phyloP scores from a whole-genome alignment of 1,140 invertebrate genomes.

The Zaprionus inermis region DNA sequence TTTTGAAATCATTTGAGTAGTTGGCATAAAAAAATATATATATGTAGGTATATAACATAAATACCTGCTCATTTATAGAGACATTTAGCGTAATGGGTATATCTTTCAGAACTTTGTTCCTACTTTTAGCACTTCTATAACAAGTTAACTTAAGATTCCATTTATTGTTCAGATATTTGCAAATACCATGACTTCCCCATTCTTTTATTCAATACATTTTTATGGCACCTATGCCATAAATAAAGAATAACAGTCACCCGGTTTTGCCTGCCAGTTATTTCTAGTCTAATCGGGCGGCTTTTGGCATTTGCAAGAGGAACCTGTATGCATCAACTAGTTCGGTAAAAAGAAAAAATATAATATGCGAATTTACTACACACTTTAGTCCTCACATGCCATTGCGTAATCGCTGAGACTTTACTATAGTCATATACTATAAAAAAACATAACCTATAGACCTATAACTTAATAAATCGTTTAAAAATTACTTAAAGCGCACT shows the following conservation, averaged over 20 bases:
- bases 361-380: slow-evolving; percentile 65
- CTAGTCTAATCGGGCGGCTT: background rate
- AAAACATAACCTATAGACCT: background rate
- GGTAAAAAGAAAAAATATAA: slow-evolving; percentile 28
- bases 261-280: background rate
- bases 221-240: background rate
- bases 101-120: background rate
- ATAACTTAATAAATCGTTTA: slow-evolving; percentile 4
- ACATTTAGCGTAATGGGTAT: slow-evolving; percentile 12
- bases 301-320: slow-evolving; percentile 36
- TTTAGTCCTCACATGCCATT: slow-evolving; percentile 29
- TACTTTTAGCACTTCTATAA: background rate
- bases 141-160: background rate
- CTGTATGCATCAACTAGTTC: slow-evolving; percentile 18
- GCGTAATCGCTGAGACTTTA: slow-evolving; percentile 40
- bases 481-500: background rate
- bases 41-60: slow-evolving; percentile 2
- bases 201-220: background rate
- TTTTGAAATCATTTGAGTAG: slow-evolving; percentile 56
- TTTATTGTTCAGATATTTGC: background rate
- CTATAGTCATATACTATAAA: background rate
- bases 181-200: background rate
- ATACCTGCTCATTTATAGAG: slow-evolving; percentile 6
- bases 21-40: slow-evolving; percentile 16
- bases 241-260: background rate